Evolutionary conservation across 2,888 invertebrate species (phyloP), one percentile per base, ranked within the genome.

Genomic region (Azorinus chamasolen): DNA sequence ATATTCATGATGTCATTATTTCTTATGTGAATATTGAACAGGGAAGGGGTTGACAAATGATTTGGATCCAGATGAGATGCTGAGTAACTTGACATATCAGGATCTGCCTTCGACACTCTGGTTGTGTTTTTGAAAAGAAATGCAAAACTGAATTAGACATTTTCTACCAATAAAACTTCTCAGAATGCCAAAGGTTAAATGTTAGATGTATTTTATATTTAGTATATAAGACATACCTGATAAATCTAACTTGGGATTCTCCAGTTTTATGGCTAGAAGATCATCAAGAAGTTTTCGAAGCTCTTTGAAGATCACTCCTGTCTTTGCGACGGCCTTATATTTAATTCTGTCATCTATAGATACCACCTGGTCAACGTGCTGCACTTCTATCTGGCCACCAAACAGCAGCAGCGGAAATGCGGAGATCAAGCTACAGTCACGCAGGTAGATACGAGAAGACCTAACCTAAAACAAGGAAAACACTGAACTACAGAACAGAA

Each of bases 341-440:
- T 88, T 87, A 14, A 94, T 92, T 85, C 92, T 92, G 16, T 93
- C 89, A 83, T 94, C 94, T 5, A 94, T 91, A 16, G 90, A 84
- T 39, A 95, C 91, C 53, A 93, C 93, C 39, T 91, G 86, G 0
- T 88, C 86, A 16, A 80, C 83, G 61, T 89, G 87, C 46, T 88
- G 89, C 1, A 90, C 90, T 64, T 84, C 88, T 53, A 95, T 94
- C 25, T 94, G 93, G 83, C 97, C 96, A 0, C 97, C 97, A 92
- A 98, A 97, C 91, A 98, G 96, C 41, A 98, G 93, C 70, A 98
- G 92, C 0, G 97, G 96, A 89, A 96, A 94, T 0, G 97, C 96
- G 84, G 96, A 95, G 1, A 98, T 95, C 91, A 96, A 95, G 0
- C 97, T 96, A 0, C 96, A 96, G 91, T 98, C 98, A 71, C 96